Base-by-base conservation (phyloP, 2,113 vertebrate genomes). In the Brachionichthys hirsutus region DNA sequence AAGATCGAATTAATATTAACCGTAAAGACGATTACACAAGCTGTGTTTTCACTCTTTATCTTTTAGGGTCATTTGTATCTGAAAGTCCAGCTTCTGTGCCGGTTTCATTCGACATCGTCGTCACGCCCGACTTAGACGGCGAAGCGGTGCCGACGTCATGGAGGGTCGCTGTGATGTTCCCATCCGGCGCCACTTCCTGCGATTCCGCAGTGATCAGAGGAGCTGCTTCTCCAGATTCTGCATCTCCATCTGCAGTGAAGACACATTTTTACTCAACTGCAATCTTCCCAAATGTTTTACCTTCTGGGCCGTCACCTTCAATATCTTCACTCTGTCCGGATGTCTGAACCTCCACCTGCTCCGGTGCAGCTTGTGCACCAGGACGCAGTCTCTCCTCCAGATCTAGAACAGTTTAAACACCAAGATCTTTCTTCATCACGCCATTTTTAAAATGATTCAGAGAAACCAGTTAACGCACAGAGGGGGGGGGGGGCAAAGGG, bases 21-120 rank as follows among this genome's bases (percentile, higher is more conserved):
- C n/a, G n/a, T n/a, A n/a, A n/a, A n/a, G n/a, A n/a, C n/a, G n/a
- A n/a, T n/a, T n/a, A 49, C 24, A 12, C 1, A 45, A 6, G 5
- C 6, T n/a, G 15, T 11, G 1, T 12, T 18, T 2, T 9, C 19
- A 52, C 75, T 81, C 78, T 85, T 83, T 85, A 35, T 55, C 34
- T 52, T 41, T 78, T 77, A 20, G 64, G 45, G 2, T 75, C 41
- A 14, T 16, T n/a, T 9, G 10, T 2, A 0, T 62, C 30, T 13
- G 53, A 30, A 18, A 53, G 7, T 42, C 36, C 48, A 38, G 57
- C 14, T 3, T 48, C 11, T 4, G 54, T 12, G 42, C 46, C 11
- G 41, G 49, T 82, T 58, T 10, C 17, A 58, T 77, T 82, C 2
- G 49, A 40, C 20, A 6, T 0, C 0, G 0, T 0, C 0, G 45